Percentiles rank a stretch among this genome's conserved stretches.
Conservation (phyloP, 2,113 vertebrate genomes). For the Microtus montanus region DNA sequence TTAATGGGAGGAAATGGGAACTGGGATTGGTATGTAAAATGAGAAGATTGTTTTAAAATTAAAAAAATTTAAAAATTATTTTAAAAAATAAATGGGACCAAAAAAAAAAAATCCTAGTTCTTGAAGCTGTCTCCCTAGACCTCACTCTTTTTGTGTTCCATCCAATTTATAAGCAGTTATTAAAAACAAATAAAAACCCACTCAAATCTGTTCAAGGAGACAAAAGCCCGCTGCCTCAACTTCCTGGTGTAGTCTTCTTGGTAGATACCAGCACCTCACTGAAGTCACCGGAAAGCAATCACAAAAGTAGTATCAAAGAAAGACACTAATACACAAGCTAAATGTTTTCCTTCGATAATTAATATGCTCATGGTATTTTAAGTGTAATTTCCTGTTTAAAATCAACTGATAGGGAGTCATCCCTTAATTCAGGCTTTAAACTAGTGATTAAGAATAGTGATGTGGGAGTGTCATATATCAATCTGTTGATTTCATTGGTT, state of each 20-base stretch:
- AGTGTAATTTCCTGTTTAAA: not conserved
- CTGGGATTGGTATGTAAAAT: too few relatives aligned
- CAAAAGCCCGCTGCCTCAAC: not conserved
- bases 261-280: too few relatives aligned
- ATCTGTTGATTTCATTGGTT: too few relatives aligned
- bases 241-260: not conserved
- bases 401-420: not conserved
- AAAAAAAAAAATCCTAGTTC: not conserved
- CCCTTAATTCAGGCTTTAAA: conserved; percentile 13
- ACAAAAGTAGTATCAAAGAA: not conserved
- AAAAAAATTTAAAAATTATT: conserved; percentile 27
- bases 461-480: too few relatives aligned
- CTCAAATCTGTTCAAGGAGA: not conserved
- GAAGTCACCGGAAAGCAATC: not conserved
- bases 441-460: not conserved
- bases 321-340: not conserved
- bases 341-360: not conserved
- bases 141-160: conserved; percentile 14
- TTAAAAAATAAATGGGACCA: conserved; percentile 16
- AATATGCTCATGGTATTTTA: not conserved
- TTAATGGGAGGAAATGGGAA: not conserved
- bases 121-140: not conserved
- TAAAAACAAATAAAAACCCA: not conserved
- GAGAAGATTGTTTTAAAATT: not conserved
- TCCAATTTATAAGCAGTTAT: not conserved